phyloP scores from a whole-genome alignment of 2,113 vertebrate genomes.

The Copsychus sechellarum region DNA sequence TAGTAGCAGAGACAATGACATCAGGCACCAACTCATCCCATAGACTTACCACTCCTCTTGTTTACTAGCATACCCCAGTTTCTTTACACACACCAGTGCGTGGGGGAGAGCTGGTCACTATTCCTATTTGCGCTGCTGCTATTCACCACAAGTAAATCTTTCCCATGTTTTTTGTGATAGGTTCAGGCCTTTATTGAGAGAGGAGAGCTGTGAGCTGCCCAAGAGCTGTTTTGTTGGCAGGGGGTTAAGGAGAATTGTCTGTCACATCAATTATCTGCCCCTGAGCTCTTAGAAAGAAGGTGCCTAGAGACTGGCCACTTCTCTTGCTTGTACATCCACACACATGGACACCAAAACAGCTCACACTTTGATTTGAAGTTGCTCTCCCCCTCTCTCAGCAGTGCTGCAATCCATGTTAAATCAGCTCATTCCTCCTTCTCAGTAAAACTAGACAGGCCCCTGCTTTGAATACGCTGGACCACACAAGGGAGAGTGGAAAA shows the following conservation, averaged over 20 bases:
- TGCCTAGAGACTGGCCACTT: slow-evolving; percentile 32
- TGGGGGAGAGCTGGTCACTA: neutral
- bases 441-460: slow-evolving; percentile 55
- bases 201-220: slow-evolving; percentile 29
- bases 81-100: neutral
- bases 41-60: neutral
- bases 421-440: slow-evolving; percentile 60
- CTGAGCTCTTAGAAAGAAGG: slow-evolving; percentile 50
- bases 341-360: slow-evolving; percentile 45
- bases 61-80: neutral
- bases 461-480: slow-evolving; percentile 35
- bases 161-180: slow-evolving; percentile 17
- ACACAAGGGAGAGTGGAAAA: slow-evolving; percentile 56
- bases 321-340: slow-evolving; percentile 31
- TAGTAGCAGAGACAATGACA: neutral
- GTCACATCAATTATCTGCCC: slow-evolving; percentile 70
- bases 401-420: slow-evolving; percentile 57
- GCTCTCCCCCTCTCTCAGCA: slow-evolving; percentile 34
- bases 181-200: slow-evolving; percentile 26
- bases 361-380: slow-evolving; percentile 39
- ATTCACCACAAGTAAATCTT: slow-evolving; percentile 51
- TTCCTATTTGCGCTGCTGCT: neutral
- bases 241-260: slow-evolving; percentile 47
- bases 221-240: slow-evolving; percentile 49
- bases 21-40: neutral